Base-by-base conservation (phyloP, 1,140 invertebrate genomes). In the Brachionus paranguensis region DNA sequence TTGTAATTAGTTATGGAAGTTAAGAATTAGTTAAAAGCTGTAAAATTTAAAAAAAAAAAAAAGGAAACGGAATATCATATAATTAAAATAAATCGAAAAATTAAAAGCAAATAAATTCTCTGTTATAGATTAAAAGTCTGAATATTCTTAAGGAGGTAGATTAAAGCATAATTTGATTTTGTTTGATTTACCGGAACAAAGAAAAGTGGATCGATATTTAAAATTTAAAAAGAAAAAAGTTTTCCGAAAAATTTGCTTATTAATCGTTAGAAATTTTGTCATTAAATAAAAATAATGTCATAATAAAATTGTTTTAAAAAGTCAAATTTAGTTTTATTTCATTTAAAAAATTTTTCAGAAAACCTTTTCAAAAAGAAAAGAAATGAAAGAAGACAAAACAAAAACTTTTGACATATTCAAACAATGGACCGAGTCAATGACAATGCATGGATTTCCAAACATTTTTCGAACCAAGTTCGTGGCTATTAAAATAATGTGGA, bases 401-500 rank as follows among this genome's bases (percentile, higher is more conserved):
- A 53, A 17, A 6, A 53, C 14, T 0, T 4, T 53, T 1, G 65
- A 29, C 0, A 10, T 70, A 8, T 74, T 74, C 12, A n/a, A 29
- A 74, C 17, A 74, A 79, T 79, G 78, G 78, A n/a, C 41, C 1
- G 78, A 79, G 12, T 17, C 50, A 37, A 41, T 79, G 11, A 55
- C 78, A 43, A 55, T 65, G 60, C 78, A 79, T 79, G 70, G 70
- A 45, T 43, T 74, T n/a, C 70, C 70, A 4, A 74, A 74, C 20
- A 45, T 74, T 10, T 74, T 74, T 45, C 43, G 70, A 6, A 47
- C 70, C 17, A 47, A 45, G 11, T 45, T 24, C 8, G 2, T 41
- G 33, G 4, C 24, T 17, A 41, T 79, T 41, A 14, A 24, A 65
- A 60, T 79, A 24, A n/a, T 79, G 53, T 79, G 78, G 78, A 55